Conservation (phyloP, 2,888 invertebrate species). For the Muschampia plurimacula region DNA sequence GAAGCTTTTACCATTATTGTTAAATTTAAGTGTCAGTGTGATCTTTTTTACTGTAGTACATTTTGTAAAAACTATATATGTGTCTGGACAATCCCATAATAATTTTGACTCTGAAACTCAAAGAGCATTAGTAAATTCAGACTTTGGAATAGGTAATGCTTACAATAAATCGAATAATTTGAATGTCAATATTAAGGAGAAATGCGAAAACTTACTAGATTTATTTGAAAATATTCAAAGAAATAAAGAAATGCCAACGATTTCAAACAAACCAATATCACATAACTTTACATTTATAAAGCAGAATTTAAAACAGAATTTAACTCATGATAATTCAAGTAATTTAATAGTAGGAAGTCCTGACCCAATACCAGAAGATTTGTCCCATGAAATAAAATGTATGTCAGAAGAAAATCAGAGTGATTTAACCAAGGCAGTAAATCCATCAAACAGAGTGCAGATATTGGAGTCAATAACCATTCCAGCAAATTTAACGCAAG, state of each 20-base stretch:
- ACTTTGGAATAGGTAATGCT: no score
- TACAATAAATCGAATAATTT: slow-evolving; percentile 47
- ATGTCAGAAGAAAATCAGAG: slow-evolving; percentile 48
- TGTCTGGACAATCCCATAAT: no score
- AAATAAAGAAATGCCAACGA: slow-evolving; percentile 21
- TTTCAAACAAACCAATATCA: slow-evolving; percentile 35
- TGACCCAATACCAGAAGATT: slow-evolving; percentile 54
- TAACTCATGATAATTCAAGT: slow-evolving; percentile 6
- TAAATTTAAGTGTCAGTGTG: no score
- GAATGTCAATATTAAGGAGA: slow-evolving; percentile 57
- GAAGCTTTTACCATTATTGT: no score
- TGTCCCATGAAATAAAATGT: slow-evolving; percentile 59
- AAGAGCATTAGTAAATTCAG: no score
- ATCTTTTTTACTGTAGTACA: no score
- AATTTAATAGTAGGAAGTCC: slow-evolving; percentile 35
- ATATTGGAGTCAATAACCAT: slow-evolving; percentile 72
- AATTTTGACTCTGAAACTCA: no score
- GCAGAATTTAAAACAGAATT: slow-evolving; percentile 18
- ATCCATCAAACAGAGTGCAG: slow-evolving; percentile 67
- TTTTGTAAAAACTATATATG: no score
- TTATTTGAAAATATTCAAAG: slow-evolving; percentile 57
- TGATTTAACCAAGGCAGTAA: slow-evolving; percentile 51
- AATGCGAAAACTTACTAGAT: slow-evolving; percentile 63
- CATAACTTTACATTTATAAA: slow-evolving; percentile 25
- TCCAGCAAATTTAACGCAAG: slow-evolving; percentile 46